Percentiles rank a stretch among this genome's conserved stretches.
Conservation (phyloP, 30 jellyfish, hydroid and myxozoan genomes). For the Cassiopea xamachana region DNA sequence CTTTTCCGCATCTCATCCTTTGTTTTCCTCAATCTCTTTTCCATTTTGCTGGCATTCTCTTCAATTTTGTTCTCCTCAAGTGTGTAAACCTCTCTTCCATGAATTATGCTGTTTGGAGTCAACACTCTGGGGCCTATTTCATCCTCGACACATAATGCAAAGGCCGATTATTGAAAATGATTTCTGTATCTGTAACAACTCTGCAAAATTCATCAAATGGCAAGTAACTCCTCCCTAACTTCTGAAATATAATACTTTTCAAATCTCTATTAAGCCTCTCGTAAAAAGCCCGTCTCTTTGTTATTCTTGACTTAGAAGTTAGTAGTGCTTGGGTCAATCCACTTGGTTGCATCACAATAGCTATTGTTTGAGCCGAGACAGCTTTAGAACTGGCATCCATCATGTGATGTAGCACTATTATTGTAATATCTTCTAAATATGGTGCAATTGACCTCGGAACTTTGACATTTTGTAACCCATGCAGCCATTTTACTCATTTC, state of each 20-base stretch:
- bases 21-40: conserved; percentile 39
- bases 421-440: conserved; percentile 35
- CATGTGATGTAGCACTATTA: conserved; percentile 39
- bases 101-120: conserved; percentile 61
- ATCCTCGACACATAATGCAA: conserved; percentile 69
- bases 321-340: conserved; percentile 33
- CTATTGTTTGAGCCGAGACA: conserved; percentile 36
- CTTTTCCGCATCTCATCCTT: conserved; percentile 52
- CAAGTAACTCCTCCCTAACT: conserved; percentile 52
- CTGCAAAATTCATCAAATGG: conserved; percentile 39
- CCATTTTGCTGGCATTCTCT: conserved; percentile 30
- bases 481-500: conserved; percentile 44
- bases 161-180: conserved; percentile 52
- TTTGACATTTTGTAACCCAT: conserved; percentile 3
- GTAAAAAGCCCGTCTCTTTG: conserved; percentile 55
- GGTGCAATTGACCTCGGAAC: conserved; percentile 61
- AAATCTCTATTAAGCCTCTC: conserved; percentile 62
- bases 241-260: conserved; percentile 38
- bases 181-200: conserved; percentile 45
- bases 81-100: conserved; percentile 49
- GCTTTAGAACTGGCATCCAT: conserved; percentile 65
- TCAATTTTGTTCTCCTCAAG: conserved; percentile 14
- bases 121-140: conserved; percentile 52
- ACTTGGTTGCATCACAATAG: conserved; percentile 29
- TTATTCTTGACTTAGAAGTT: conserved; percentile 51